Percentiles rank a stretch among this genome's conserved stretches.
Evolutionary conservation across 2,797 vertebrate genomes (phyloP).

Genomic region (Vireo griseus): DNA sequence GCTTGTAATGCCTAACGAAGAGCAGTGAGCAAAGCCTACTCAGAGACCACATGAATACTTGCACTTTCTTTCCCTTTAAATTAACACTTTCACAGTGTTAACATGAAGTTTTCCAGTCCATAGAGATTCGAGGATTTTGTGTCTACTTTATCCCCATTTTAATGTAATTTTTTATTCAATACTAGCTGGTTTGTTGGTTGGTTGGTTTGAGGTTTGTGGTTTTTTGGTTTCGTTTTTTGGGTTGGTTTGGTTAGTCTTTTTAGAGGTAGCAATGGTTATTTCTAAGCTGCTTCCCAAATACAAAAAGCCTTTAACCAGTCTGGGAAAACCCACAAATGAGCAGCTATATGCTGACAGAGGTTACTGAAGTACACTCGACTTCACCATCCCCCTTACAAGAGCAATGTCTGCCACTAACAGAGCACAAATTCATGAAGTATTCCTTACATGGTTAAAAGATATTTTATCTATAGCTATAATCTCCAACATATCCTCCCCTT

Average conservation of each 20-base stretch:
- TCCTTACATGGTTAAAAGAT: background rate
- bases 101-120: background rate
- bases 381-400: background rate
- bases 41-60: background rate
- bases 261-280: background rate
- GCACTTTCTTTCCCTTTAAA: background rate
- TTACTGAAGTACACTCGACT: background rate
- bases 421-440: background rate
- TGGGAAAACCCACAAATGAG: background rate
- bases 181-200: background rate
- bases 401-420: background rate
- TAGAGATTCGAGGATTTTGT: fast-evolving
- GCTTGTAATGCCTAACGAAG: background rate
- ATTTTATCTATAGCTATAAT: background rate
- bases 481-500: background rate
- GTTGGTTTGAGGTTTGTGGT: background rate
- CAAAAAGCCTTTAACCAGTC: background rate
- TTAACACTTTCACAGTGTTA: background rate
- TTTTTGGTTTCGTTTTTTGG: no score
- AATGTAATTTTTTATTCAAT: background rate
- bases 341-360: background rate
- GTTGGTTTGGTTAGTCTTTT: background rate
- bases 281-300: background rate
- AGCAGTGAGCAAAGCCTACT: background rate
- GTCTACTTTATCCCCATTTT: background rate